Percentiles rank a stretch among this genome's conserved stretches.
These are phyloP conservation scores for sheep (Ovis aries) DNA, from an alignment of 2,113 vertebrate genomes.

Conservation along the genomic window ARS-UI_Ramb_v3.0 NC_056055.1:14005501-14006000, in stretches of 20 bases:
- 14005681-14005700: neutral
- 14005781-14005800: neutral
- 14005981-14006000: neutral
- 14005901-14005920: accelerated
- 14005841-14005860: neutral
- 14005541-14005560: neutral
- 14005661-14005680: neutral
- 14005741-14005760: neutral
- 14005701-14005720: neutral
- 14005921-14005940: neutral
- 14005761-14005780: neutral
- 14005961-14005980: neutral
- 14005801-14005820: neutral
- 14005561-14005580: neutral
- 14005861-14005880: neutral
- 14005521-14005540: neutral
- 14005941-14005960: neutral
- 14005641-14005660: neutral
- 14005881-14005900: neutral
- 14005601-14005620: neutral
- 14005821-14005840: neutral
- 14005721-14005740: neutral
- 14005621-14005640: neutral
- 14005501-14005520: neutral
- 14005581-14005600: neutral